Evolutionary conservation across 2,888 invertebrate genomes (phyloP), one percentile per base, ranked within the genome.

Genomic region (Gastrophysa polygoni): DNA sequence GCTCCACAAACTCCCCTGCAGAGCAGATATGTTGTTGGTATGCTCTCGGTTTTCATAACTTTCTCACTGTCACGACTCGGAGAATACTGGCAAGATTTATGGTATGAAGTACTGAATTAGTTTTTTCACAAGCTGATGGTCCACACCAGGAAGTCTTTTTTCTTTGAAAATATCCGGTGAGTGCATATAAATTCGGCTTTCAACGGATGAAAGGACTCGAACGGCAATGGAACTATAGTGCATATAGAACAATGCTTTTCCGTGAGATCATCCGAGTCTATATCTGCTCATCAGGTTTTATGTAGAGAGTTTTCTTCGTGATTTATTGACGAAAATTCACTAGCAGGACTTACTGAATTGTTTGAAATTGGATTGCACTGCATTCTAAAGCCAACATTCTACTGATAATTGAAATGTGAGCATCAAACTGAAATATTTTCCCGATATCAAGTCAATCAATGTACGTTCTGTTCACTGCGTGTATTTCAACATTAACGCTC

Each of bases 71-170:
- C 64, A 63, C 38, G 51, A 47, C 57, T 55, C 38, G 44, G 52
- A 56, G 43, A 55, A 56, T 57, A 61, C 57, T 47, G 55, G 44
- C 48, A 51, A 62, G 61, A 67, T 67, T 67, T 67, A 67, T 67
- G 62, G 60, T 28, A 44, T 59, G 38, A 67, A 62, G 60, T 59
- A 57, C 62, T 62, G 59, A 63, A 59, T 66, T 58, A 51, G 58
- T 28, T 59, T 57, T 61, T 51, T 57, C 24, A 57, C 61, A 56
- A 18, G 47, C 43, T 29, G 32, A 20, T 14, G 29, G 38, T 38
- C 52, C 11, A 29, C 20, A 21, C 43, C 11, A 52, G 20, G 18
- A 20, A 16, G 6, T 52, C 17, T 8, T 38, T 38, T 52, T 52
- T 52, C 52, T 52, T 52, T 1, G 6, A 21, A 11, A 52, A 11